Conservation (phyloP, 2,113 vertebrate genomes). For the Hoplias malabaricus region DNA sequence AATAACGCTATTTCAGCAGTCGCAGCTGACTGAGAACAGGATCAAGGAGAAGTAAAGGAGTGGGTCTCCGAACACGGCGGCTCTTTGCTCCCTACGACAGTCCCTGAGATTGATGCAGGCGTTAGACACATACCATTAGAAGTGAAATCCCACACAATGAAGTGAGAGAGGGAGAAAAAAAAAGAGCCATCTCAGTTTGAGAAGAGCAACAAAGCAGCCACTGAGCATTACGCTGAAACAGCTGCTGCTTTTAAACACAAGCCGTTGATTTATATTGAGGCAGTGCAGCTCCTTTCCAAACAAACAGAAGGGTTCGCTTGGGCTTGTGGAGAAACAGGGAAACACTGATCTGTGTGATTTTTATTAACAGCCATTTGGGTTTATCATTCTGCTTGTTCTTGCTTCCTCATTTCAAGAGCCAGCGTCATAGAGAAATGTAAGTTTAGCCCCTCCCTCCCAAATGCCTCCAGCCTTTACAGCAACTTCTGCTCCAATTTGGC, state of each 20-base stretch:
- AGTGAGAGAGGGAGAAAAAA: slow-evolving; percentile 2
- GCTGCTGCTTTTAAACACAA: slow-evolving; percentile 1
- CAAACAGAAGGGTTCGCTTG: neutral
- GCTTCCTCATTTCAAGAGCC: no score
- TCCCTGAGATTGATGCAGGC: slow-evolving; percentile 13
- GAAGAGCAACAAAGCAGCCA: neutral
- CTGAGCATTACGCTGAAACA: slow-evolving; percentile 15
- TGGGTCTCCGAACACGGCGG: neutral
- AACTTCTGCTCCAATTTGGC: no score
- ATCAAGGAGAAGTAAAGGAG: neutral
- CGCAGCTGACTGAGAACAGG: slow-evolving; percentile 18
- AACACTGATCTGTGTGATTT: neutral
- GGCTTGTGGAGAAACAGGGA: neutral
- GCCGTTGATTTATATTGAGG: neutral
- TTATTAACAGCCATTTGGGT: neutral
- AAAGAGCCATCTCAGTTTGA: neutral
- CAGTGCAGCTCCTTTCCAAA: neutral
- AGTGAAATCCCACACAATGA: neutral
- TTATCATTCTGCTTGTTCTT: no score
- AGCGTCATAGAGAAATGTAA: no score
- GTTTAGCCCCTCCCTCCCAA: neutral
- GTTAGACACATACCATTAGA: slow-evolving; percentile 12
- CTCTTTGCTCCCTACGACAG: neutral
- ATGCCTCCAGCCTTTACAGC: no score
- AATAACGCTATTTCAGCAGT: slow-evolving; percentile 20